Conservation (phyloP, 2,888 invertebrate genomes). For the Rambutsinella grinnellia region DNA sequence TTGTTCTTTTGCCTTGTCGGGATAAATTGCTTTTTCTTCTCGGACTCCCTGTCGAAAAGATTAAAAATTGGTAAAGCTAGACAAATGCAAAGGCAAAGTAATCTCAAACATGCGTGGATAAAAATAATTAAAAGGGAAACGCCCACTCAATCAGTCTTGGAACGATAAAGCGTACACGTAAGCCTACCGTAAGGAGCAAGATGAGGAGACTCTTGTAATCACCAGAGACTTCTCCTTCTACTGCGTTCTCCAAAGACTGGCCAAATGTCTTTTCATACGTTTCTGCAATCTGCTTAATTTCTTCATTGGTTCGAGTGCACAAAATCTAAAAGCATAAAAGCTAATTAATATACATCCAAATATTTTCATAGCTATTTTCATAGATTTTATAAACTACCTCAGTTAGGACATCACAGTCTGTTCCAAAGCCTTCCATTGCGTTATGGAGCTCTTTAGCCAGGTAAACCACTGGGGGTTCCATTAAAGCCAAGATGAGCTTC, state of each 20-base stretch:
- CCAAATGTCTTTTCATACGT: constrained; percentile 45
- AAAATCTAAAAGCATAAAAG: constrained; percentile 40
- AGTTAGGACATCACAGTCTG: constrained; percentile 50
- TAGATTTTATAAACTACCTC: constrained; percentile 36
- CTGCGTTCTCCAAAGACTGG: constrained; percentile 37
- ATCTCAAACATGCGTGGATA: too few species aligned
- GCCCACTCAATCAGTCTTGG: too few species aligned
- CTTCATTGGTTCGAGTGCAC: constrained; percentile 51
- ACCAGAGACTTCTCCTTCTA: constrained; percentile 51
- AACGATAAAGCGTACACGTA: constrained; percentile 31
- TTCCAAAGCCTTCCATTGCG: constrained; percentile 67
- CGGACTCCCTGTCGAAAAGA: constrained; percentile 45
- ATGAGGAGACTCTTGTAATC: constrained; percentile 49
- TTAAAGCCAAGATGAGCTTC: constrained; percentile 79
- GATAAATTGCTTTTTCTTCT: constrained; percentile 46
- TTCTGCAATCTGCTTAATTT: constrained; percentile 46
- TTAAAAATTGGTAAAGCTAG: not conserved
- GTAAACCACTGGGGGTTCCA: constrained; percentile 74
- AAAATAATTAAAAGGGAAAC: too few species aligned
- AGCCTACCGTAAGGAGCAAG: constrained; percentile 54
- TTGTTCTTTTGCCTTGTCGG: constrained; percentile 76
- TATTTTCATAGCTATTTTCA: too few species aligned
- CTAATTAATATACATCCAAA: not conserved
- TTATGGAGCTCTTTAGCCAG: constrained; percentile 69
- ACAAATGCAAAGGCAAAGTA: too few species aligned